Conservation (phyloP, 2,113 vertebrate species). For the rat (Rattus norvegicus) region GRCr8 NC_086039.1:95255501-95256000, state of each 20-base stretch:
- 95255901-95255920: neutral
- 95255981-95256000: neutral
- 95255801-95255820: constrained; percentile 28
- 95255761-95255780: neutral
- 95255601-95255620: neutral
- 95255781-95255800: neutral
- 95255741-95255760: neutral
- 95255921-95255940: neutral
- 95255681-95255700: neutral
- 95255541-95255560: neutral
- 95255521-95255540: neutral
- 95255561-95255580: constrained; percentile 7
- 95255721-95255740: neutral
- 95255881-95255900: neutral
- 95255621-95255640: neutral
- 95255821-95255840: neutral
- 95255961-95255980: neutral
- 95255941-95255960: neutral
- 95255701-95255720: neutral
- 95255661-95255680: constrained; percentile 1
- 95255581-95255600: neutral
- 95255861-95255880: neutral
- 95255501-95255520: constrained; percentile 29
- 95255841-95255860: neutral
- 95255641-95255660: neutral